Base-by-base conservation (phyloP, 1,140 invertebrate genomes). In the Ceratina australensis region DNA sequence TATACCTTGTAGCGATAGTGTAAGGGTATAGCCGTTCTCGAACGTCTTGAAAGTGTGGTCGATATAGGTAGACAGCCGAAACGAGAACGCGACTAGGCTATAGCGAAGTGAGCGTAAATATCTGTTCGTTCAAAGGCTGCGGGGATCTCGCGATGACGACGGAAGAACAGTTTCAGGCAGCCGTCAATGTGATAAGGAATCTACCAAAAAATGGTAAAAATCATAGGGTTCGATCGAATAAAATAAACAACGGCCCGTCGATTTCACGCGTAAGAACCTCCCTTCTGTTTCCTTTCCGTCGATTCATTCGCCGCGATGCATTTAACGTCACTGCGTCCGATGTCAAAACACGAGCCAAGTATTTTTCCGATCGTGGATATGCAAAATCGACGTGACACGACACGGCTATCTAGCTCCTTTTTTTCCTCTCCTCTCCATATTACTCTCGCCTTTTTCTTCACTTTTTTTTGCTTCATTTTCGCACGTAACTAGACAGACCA, bases 191-290 rank as follows among this genome's bases (percentile, higher is more conserved):
- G 77, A 97, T 98, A 66, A 94, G 95, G 89, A 96, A 95, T 93
- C 93, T 98, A 81, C 97, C 97, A 61, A 97, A 97, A 94, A 95
- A 97, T 94, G 97, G 97, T 97, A 92, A 93, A 69, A n/a, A 33
- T 71, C n/a, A n/a, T 15, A 54, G 5, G 4, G 52, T 10, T 1
- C n/a, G n/a, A 54, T 54, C 52, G 52, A n/a, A n/a, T 16, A 5
- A 4, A 15, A 8, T 2, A 68, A 26, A 52, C 13, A 28, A 26
- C 54, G 1, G 22, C 26, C 18, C n/a, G 16, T 5, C 5, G 24
- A 28, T 59, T 59, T 13, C 57, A 13, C 57, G 5, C 5, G 8
- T n/a, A 2, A 18, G 7, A 16, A 18, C 3, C 47, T 42, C 8
- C 12, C 2, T n/a, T 24, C 33, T 42, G 33, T 42, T 42, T 42